A percentile compares a stretch with the other conserved stretches of the same genome.
These are phyloP conservation scores for Pampusana beccarii DNA, from an alignment of 2,113 vertebrate genomes.

Conservation along the genomic window DNA sequence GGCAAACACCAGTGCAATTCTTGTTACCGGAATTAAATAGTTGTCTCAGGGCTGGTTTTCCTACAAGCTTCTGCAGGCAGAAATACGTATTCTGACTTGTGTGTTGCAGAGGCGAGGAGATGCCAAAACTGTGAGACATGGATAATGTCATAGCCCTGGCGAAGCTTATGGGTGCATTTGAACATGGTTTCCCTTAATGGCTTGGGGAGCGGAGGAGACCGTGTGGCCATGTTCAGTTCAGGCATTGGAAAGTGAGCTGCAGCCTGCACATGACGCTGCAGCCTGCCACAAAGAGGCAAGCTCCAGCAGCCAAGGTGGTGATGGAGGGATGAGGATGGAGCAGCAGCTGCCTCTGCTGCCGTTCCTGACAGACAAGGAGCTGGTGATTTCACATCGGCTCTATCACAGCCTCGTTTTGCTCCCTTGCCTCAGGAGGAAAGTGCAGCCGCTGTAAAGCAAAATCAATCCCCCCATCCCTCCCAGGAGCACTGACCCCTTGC, in stretches of 20 bases:
- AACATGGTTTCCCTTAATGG: background rate
- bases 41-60: background rate
- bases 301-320: background rate
- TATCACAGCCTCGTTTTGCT: background rate
- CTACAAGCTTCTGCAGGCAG: background rate
- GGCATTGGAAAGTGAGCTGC: background rate
- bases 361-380: background rate
- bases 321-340: background rate
- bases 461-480: background rate
- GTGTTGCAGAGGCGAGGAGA: background rate
- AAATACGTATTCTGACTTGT: background rate
- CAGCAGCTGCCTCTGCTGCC: background rate
- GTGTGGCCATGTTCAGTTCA: background rate
- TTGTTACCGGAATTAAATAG: background rate
- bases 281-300: background rate
- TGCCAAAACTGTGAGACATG: background rate
- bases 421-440: background rate
- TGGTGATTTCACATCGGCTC: background rate
- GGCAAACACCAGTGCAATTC: background rate
- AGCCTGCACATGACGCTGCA: background rate
- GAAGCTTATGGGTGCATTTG: background rate
- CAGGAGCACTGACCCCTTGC: background rate
- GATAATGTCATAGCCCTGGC: background rate
- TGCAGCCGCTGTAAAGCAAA: background rate
- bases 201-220: background rate